A percentile compares a stretch with the other conserved stretches of the same genome.
These are phyloP conservation scores for Coendou prehensilis DNA, from an alignment of 2,797 vertebrate genomes.

Conservation along the genomic window DNA sequence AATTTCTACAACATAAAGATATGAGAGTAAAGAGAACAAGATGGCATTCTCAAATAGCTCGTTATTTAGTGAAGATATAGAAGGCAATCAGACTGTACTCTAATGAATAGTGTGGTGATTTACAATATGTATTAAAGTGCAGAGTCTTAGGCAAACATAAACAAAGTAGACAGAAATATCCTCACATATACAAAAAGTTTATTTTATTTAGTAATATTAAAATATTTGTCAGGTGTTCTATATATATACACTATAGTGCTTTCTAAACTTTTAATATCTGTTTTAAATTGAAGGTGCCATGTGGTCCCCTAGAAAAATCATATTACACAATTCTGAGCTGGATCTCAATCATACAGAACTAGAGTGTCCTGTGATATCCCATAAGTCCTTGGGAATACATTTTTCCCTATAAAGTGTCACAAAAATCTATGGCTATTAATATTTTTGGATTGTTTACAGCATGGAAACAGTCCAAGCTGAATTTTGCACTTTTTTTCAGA, in stretches of 20 bases:
- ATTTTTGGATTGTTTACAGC: not conserved
- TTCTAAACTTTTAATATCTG: not conserved
- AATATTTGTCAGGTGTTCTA: not conserved
- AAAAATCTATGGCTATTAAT: not conserved
- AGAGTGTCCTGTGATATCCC: not conserved
- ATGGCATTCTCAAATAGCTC: not conserved
- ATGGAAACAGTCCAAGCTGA: not conserved
- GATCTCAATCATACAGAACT: not conserved
- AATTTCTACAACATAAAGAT: not conserved
- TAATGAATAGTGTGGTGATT: not conserved
- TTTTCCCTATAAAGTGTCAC: not conserved
- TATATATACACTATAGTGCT: not conserved
- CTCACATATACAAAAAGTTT: not conserved
- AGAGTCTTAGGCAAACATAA: not conserved
- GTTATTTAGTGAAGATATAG: not conserved
- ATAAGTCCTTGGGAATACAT: not conserved
- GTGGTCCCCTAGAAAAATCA: not conserved
- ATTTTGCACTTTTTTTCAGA: not conserved
- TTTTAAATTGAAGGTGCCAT: not conserved
- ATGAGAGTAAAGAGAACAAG: fast-evolving
- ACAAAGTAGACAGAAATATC: not conserved
- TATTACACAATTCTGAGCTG: not conserved
- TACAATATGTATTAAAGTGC: not conserved
- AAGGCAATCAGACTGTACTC: not conserved
- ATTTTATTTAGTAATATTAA: not conserved